Percentiles rank a stretch among this genome's conserved stretches.
These are phyloP conservation scores for Callaeas wilsoni DNA, from an alignment of 2,113 vertebrate genomes.

Conservation along the genomic window DNA sequence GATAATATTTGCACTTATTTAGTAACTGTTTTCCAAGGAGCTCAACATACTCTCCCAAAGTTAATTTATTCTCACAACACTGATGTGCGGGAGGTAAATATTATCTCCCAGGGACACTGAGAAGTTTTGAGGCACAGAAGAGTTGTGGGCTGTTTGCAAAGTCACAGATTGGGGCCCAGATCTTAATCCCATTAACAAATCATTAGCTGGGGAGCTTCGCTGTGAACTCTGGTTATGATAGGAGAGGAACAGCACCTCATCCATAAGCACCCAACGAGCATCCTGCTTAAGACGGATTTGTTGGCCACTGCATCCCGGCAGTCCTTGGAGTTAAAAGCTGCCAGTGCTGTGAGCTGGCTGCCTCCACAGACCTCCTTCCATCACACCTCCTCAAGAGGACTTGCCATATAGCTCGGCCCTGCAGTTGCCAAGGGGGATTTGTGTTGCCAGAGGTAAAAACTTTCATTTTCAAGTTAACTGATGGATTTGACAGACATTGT, in stretches of 20 bases:
- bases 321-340: neutral
- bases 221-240: neutral
- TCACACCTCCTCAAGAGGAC: neutral
- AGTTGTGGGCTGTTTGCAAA: neutral
- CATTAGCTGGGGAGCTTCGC: neutral
- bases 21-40: slow-evolving; percentile 52
- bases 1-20: slow-evolving; percentile 66
- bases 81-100: slow-evolving; percentile 51
- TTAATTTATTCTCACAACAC: slow-evolving; percentile 60
- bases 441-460: neutral
- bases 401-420: neutral
- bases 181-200: slow-evolving; percentile 22
- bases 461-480: neutral
- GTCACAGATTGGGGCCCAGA: neutral
- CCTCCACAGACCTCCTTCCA: neutral
- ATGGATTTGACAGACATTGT: neutral
- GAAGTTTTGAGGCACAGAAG: neutral
- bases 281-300: neutral
- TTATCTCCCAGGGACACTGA: slow-evolving; percentile 27
- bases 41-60: slow-evolving; percentile 37
- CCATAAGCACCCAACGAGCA: neutral
- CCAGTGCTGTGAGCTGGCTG: neutral
- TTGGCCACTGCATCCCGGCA: neutral
- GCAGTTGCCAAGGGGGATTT: neutral
- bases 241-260: neutral